Evolutionary conservation across 2,888 invertebrate species (phyloP).

Genomic region (Lymantria dispar): DNA sequence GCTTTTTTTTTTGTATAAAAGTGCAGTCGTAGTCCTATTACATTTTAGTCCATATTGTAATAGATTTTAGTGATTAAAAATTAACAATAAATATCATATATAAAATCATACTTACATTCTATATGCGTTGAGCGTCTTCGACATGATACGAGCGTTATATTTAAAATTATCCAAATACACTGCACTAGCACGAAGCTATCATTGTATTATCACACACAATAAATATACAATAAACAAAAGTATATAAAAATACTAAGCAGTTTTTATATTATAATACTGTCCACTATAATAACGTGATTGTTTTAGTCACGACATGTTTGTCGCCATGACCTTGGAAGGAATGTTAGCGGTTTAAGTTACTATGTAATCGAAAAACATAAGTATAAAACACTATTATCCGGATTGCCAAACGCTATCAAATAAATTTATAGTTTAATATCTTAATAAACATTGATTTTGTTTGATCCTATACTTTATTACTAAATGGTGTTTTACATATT

Average conservation of each 20-base stretch:
- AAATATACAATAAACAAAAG: slow-evolving; percentile 38
- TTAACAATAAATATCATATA: no score
- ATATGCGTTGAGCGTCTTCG: slow-evolving; percentile 94
- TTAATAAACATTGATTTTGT: no score
- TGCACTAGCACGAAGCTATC: slow-evolving; percentile 47
- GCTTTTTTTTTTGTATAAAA: no score
- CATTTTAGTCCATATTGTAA: no score
- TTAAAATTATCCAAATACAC: slow-evolving; percentile 56
- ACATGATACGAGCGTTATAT: slow-evolving; percentile 83
- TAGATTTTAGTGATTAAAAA: no score
- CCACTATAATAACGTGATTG: slow-evolving; percentile 38
- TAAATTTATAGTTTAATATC: no score
- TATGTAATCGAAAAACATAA: no score
- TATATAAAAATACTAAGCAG: slow-evolving; percentile 44
- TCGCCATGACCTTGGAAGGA: slow-evolving; percentile 41
- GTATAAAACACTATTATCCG: no score
- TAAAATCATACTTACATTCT: slow-evolving; percentile 88
- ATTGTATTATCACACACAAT: slow-evolving; percentile 28
- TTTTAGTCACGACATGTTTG: slow-evolving; percentile 31
- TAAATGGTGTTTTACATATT: no score
- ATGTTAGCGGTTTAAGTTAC: not conserved
- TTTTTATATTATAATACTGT: slow-evolving; percentile 36
- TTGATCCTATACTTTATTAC: no score
- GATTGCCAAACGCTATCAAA: no score
- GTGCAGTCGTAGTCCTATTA: no score